Evolutionary conservation across 2,797 vertebrate genomes (phyloP).

Genomic region (Acipenser oxyrinchus): DNA sequence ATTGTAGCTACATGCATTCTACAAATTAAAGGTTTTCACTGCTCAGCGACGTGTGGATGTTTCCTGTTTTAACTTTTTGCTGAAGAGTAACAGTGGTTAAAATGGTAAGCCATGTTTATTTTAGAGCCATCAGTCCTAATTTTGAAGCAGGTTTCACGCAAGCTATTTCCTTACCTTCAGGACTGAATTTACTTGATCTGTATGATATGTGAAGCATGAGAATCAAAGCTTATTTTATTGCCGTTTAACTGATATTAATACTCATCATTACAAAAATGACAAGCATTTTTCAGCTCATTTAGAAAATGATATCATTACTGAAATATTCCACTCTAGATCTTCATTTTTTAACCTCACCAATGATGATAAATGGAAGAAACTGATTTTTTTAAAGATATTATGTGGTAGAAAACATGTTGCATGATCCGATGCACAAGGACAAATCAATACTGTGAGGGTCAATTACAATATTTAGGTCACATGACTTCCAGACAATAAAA

Average conservation of each 20-base stretch:
- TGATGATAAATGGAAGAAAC: constrained; percentile 44
- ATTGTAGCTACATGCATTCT: not conserved
- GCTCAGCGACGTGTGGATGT: too few relatives aligned
- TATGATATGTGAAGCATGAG: constrained; percentile 18
- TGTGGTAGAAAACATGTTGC: constrained; percentile 59
- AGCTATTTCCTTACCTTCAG: constrained; percentile 34
- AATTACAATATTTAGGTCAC: constrained; percentile 72
- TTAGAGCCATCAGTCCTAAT: constrained; percentile 60
- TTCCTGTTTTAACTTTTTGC: too few relatives aligned
- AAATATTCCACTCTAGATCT: constrained; percentile 31
- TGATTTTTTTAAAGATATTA: constrained; percentile 59
- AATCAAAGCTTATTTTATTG: constrained; percentile 38
- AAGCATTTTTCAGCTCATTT: constrained; percentile 48
- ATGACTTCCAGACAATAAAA: constrained; percentile 56
- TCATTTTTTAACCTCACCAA: constrained; percentile 39
- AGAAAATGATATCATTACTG: constrained; percentile 53
- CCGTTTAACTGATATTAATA: constrained; percentile 58
- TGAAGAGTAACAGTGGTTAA: constrained; percentile 4
- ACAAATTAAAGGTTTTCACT: too few relatives aligned
- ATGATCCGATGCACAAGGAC: constrained; percentile 46
- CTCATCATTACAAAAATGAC: constrained; percentile 53
- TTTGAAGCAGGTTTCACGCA: constrained; percentile 47
- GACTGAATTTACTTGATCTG: not conserved
- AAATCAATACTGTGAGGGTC: constrained; percentile 69
- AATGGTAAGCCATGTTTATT: constrained; percentile 47